Conservation (phyloP, 2,888 invertebrate genomes). For the Plagodis dolabraria region DNA sequence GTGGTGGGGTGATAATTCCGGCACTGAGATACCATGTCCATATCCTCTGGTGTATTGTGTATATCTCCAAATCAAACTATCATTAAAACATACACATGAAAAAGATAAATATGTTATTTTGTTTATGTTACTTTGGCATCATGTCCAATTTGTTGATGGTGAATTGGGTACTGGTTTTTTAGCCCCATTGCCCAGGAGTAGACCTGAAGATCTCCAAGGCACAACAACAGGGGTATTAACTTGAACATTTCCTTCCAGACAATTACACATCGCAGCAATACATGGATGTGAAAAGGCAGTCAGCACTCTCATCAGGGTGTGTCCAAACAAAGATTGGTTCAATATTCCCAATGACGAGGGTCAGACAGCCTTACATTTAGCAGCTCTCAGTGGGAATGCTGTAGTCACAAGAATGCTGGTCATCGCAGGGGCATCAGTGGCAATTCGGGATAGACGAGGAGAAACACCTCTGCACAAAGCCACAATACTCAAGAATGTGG, state of each 20-base stretch:
- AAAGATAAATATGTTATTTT: too few species aligned
- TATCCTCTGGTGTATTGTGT: too few species aligned
- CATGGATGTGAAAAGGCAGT: constrained; percentile 90
- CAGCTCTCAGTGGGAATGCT: constrained; percentile 91
- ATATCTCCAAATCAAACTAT: too few species aligned
- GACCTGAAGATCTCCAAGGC: too few species aligned
- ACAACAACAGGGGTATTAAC: too few species aligned
- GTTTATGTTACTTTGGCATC: too few species aligned
- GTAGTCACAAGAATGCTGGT: constrained; percentile 91
- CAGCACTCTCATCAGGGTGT: constrained; percentile 89
- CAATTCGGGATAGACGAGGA: constrained; percentile 89
- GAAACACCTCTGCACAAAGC: constrained; percentile 96
- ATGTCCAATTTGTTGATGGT: too few species aligned
- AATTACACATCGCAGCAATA: constrained; percentile 93
- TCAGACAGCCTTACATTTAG: constrained; percentile 94
- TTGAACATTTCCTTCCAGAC: constrained; percentile 81
- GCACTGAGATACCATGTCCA: too few species aligned
- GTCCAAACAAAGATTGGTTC: constrained; percentile 90
- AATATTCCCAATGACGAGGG: constrained; percentile 92
- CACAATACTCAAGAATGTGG: constrained; percentile 87
- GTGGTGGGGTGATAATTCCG: too few species aligned
- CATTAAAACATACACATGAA: too few species aligned
- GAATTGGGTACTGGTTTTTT: too few species aligned
- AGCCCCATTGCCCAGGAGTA: too few species aligned
- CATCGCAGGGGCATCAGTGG: constrained; percentile 90